A percentile compares a stretch with the other conserved stretches of the same genome.
These are phyloP conservation scores for Anguilla pacifica DNA, from an alignment of 2,797 vertebrate genomes.

Conservation along the genomic window DNA sequence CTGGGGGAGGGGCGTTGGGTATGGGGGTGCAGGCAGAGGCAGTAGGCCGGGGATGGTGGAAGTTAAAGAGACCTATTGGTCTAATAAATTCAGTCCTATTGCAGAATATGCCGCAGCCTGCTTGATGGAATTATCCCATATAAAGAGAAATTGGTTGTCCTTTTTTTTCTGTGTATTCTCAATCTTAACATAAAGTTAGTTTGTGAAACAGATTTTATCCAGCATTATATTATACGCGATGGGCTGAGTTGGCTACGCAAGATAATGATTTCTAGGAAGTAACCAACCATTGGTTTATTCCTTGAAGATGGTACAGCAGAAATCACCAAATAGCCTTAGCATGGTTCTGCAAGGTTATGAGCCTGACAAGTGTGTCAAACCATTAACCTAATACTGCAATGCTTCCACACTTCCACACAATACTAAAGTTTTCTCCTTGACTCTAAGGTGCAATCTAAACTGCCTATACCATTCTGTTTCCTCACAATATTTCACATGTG, in stretches of 20 bases:
- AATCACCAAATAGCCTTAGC: not conserved
- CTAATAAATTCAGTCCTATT: not conserved
- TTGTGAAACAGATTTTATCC: not conserved
- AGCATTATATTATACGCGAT: not conserved
- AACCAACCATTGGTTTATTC: not conserved
- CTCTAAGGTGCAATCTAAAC: not conserved
- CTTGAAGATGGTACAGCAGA: not conserved
- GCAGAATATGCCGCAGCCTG: not conserved
- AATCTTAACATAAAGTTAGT: not conserved
- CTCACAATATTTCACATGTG: not conserved
- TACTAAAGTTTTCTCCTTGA: not conserved
- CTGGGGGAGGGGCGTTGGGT: slow-evolving; percentile 1
- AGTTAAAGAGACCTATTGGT: slow-evolving; percentile 27
- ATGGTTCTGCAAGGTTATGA: not conserved
- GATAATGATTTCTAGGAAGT: not conserved
- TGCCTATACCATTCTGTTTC: not conserved
- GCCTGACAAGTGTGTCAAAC: not conserved
- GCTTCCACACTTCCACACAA: not conserved
- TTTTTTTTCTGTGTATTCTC: not conserved
- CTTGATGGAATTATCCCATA: not conserved
- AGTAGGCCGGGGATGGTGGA: not conserved
- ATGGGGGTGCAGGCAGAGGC: not conserved
- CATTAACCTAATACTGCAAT: not conserved
- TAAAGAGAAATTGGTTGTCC: not conserved
- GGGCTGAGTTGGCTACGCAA: not conserved